A percentile compares a stretch with the other conserved stretches of the same genome.
These are phyloP conservation scores for Trematomus bernacchii DNA, from an alignment of 2,797 vertebrate genomes.

Conservation along the genomic window DNA sequence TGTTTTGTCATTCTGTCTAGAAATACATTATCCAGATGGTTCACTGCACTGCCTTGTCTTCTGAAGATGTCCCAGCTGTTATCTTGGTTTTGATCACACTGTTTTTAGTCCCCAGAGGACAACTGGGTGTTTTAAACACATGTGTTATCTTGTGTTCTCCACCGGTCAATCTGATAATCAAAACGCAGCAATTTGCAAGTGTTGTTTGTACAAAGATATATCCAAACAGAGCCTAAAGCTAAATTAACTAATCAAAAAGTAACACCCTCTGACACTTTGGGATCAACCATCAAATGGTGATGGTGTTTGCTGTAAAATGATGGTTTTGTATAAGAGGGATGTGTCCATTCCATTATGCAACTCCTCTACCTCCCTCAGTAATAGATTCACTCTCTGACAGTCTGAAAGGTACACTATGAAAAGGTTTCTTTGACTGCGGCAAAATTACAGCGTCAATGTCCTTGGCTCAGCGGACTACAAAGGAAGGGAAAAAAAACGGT, in stretches of 20 bases:
- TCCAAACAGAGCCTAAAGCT: conserved; percentile 9
- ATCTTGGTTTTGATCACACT: conserved; percentile 40
- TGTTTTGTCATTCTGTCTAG: conserved; percentile 27
- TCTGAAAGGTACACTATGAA: conserved; percentile 58
- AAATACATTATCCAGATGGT: conserved; percentile 63
- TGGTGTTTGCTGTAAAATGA: conserved; percentile 27
- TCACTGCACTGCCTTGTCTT: conserved; percentile 32
- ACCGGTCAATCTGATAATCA: conserved; percentile 37
- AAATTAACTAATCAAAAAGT: conserved; percentile 5
- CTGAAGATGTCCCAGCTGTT: conserved; percentile 64
- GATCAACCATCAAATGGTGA: conserved; percentile 4
- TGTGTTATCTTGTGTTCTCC: conserved; percentile 15
- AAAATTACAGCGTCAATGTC: conserved; percentile 62
- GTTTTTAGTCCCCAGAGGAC: conserved; percentile 36
- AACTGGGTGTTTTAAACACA: conserved; percentile 40
- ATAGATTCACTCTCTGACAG: conserved; percentile 43
- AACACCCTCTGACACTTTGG: neutral
- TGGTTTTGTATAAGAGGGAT: neutral
- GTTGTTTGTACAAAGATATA: conserved; percentile 22
- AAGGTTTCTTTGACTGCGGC: conserved; percentile 58
- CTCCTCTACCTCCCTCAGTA: conserved; percentile 31
- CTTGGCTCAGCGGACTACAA: conserved; percentile 55
- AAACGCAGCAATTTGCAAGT: conserved; percentile 3
- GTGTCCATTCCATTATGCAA: conserved; percentile 24
- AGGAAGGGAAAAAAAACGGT: conserved; percentile 33